Evolutionary conservation across 2,113 vertebrate genomes (phyloP), one percentile per base, ranked within the genome.

Genomic region (Anser brachyrhynchus): DNA sequence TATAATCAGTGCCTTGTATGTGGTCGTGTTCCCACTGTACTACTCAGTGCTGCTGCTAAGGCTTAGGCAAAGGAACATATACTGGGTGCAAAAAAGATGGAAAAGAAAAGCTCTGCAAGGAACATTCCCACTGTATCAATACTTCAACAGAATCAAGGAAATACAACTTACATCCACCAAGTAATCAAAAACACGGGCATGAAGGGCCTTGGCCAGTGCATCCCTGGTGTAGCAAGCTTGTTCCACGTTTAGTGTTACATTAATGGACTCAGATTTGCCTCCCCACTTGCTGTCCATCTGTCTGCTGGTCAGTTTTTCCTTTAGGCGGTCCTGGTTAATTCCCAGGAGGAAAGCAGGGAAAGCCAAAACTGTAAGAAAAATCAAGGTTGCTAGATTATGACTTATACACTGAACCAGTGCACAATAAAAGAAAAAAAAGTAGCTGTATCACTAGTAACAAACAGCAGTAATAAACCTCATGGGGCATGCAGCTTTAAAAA

Each of bases 261-360:
- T 97, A 26, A 99, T 99, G 59, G 99, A 99, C 96, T 99, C 99
- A 0, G 98, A 97, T 44, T 99, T 98, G 62, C 98, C 99, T 16
- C 99, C 99, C 99, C 99, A 99, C 95, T 98, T 99, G 97, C 99
- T 99, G 89, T 99, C 99, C 99, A 99, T 99, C 98, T 99, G 99
- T 39, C 99, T 97, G 97, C 99, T 99, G 21, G 99, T 99, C 84
- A 99, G 97, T 82, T 99, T 99, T 89, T 99, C 99, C 91, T 99
- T 99, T 52, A 99, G 96, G 35, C 99, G 98, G 18, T 97, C 97
- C 96, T 99, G 99, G 94, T 99, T 98, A 69, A 99, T 99, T 39
- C 99, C 99, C 94, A 99, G 97, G 21, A 99, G 98, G 96, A 99
- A 99, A 0, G 99, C 98, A 37, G 99, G 99, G 94, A 99, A 99